Percentiles rank a stretch among this genome's conserved stretches.
phyloP scores from a whole-genome alignment of 2,888 invertebrate species.

The Melanophora roralis region DNA sequence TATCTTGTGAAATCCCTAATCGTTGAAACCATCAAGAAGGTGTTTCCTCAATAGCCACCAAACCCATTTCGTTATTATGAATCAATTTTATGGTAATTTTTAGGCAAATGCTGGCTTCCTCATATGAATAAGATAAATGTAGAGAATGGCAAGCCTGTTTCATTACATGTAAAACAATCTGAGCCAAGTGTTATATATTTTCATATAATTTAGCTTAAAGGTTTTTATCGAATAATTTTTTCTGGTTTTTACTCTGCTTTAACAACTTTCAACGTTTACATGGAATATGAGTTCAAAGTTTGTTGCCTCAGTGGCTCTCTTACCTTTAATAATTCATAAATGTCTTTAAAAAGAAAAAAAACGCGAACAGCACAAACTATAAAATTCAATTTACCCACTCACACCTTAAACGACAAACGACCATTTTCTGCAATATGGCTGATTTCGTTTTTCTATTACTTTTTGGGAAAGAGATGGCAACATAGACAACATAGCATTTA shows the following conservation, averaged over 20 bases:
- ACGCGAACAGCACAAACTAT: not conserved
- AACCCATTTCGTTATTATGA: no score
- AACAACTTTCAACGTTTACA: conserved; percentile 57
- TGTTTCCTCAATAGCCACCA: no score
- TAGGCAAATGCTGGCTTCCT: no score
- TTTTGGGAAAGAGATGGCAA: not conserved
- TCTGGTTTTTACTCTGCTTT: conserved; percentile 32
- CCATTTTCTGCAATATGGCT: conserved; percentile 46
- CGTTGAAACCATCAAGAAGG: no score
- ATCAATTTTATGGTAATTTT: no score
- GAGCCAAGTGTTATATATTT: conserved; percentile 15
- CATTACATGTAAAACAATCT: not conserved
- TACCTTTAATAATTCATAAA: conserved; percentile 57
- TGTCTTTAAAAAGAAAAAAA: conserved; percentile 22
- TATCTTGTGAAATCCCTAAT: no score
- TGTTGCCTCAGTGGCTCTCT: conserved; percentile 32
- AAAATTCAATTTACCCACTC: conserved; percentile 50
- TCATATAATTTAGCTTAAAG: conserved; percentile 6
- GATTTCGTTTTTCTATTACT: not conserved
- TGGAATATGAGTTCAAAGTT: conserved; percentile 60
- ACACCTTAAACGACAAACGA: not conserved
- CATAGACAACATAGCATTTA: not conserved
- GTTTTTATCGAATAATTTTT: conserved; percentile 20
- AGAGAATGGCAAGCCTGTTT: conserved; percentile 33
- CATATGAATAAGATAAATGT: no score